Percentiles rank a stretch among this genome's conserved stretches.
Conservation (phyloP, 2,113 vertebrate genomes). For the Melanocharis versteri region DNA sequence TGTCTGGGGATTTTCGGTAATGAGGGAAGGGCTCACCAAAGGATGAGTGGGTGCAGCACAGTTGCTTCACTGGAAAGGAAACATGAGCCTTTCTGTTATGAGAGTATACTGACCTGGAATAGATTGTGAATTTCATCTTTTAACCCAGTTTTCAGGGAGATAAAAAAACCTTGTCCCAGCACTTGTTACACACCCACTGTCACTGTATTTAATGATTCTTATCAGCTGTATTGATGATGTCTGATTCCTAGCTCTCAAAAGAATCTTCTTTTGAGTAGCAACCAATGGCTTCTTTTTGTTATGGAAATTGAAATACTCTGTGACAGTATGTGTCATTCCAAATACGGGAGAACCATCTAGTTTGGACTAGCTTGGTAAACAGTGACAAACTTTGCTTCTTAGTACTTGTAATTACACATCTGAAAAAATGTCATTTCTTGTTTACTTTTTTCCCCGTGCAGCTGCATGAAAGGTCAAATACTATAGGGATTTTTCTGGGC, state of each 20-base stretch:
- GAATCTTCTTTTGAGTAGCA: not conserved
- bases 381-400: not conserved
- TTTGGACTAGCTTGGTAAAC: not conserved
- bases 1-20: not conserved
- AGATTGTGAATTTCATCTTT: not conserved
- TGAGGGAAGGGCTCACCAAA: not conserved
- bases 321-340: not conserved
- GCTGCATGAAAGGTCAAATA: constrained; percentile 42
- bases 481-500: constrained; percentile 27
- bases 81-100: not conserved
- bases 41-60: not conserved
- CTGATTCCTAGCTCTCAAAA: not conserved
- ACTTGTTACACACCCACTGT: not conserved
- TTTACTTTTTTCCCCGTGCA: constrained; percentile 61
- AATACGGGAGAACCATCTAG: not conserved
- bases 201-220: not conserved
- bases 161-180: not conserved
- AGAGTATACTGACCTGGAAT: not conserved
- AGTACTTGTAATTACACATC: constrained; percentile 1
- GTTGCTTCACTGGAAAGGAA: not conserved
- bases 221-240: not conserved
- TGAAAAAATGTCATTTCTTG: constrained; percentile 38
- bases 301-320: not conserved
- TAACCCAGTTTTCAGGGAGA: not conserved
- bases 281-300: not conserved